phyloP scores from a whole-genome alignment of 35 echinoderm and acorn worm species.

The Heliocidaris erythrogramma region DNA sequence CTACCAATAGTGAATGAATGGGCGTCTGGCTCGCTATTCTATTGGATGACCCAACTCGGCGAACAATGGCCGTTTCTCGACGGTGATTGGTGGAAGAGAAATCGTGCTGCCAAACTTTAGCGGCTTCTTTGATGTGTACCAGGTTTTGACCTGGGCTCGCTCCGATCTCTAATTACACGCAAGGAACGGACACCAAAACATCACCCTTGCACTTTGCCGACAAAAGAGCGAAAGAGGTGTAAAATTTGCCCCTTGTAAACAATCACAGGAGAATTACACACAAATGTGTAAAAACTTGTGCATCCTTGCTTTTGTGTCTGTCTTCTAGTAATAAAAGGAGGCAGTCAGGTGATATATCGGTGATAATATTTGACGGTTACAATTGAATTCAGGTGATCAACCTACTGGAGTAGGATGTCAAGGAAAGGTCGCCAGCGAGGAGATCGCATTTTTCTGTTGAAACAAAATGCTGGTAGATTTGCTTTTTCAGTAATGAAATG shows the following conservation, averaged over 20 bases:
- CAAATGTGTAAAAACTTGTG: slow-evolving; percentile 10
- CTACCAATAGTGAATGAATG: slow-evolving; percentile 27
- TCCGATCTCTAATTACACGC: slow-evolving; percentile 44
- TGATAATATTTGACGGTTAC: background rate
- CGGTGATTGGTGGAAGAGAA: slow-evolving; percentile 23
- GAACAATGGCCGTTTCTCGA: slow-evolving; percentile 17
- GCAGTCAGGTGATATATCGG: background rate
- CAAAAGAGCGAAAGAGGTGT: background rate
- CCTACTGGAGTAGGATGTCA: background rate
- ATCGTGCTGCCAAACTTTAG: slow-evolving; percentile 40
- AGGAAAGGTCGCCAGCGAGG: background rate
- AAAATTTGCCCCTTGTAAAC: slow-evolving; percentile 1
- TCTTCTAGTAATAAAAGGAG: background rate
- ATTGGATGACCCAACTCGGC: slow-evolving; percentile 42
- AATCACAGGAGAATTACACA: background rate
- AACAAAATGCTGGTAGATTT: too few species aligned
- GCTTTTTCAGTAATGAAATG: background rate
- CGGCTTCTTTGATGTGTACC: slow-evolving; percentile 45
- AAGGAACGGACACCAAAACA: slow-evolving; percentile 40
- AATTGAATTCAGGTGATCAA: slow-evolving; percentile 4
- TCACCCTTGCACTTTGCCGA: background rate
- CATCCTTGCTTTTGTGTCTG: slow-evolving; percentile 19
- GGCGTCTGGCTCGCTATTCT: slow-evolving; percentile 15
- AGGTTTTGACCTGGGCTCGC: slow-evolving; percentile 26
- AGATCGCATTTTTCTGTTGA: background rate